Evolutionary conservation across 2,888 invertebrate genomes (phyloP).

Genomic region (Notocelia uddmanniana): DNA sequence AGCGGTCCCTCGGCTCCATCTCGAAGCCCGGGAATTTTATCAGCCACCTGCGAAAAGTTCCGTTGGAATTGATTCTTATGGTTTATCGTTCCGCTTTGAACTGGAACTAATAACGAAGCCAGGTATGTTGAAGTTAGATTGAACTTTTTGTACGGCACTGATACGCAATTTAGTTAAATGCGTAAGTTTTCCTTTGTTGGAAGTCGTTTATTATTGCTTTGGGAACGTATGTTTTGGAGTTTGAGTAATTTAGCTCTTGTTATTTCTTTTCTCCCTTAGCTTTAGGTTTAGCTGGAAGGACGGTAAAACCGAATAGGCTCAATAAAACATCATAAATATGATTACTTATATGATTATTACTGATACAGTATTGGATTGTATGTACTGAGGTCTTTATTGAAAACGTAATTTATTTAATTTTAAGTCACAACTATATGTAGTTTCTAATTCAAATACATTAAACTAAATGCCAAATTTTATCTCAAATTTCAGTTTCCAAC

Average conservation of each 20-base stretch:
- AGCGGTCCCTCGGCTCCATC: conserved; percentile 90
- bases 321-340: too few relatives aligned
- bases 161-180: conserved; percentile 26
- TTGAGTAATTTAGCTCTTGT: not conserved
- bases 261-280: not conserved
- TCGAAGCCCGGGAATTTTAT: conserved; percentile 91
- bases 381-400: too few relatives aligned
- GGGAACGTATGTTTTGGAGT: not conserved
- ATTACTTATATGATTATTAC: too few relatives aligned
- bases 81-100: conserved; percentile 39
- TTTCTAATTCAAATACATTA: too few relatives aligned
- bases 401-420: too few relatives aligned
- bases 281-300: not conserved
- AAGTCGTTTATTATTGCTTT: conserved; percentile 22
- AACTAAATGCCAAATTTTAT: too few relatives aligned
- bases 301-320: too few relatives aligned
- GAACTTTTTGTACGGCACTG: conserved; percentile 38
- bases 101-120: conserved; percentile 41
- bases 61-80: conserved; percentile 48
- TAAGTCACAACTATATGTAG: too few relatives aligned
- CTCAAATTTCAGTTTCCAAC: too few relatives aligned
- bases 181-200: conserved; percentile 1
- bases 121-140: conserved; percentile 38
- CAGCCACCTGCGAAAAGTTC: conserved; percentile 87
- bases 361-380: too few relatives aligned